Evolutionary conservation across 2,888 invertebrate species (phyloP).

Genomic region (Chrysopilus asiliformis): DNA sequence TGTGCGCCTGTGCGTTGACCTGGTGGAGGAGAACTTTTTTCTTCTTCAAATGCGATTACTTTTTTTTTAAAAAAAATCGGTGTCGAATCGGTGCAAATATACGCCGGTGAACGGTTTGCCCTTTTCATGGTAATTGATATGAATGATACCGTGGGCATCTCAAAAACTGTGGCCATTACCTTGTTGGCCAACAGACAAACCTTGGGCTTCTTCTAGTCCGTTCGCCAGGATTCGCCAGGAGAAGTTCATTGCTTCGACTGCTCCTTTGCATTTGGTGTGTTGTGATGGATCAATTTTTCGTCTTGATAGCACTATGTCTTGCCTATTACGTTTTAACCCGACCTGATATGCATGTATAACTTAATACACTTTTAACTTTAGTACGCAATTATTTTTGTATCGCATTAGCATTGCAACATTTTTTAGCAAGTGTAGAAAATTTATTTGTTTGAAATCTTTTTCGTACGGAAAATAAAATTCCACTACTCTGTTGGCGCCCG

Average conservation of each 20-base stretch:
- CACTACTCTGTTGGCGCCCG: too few species aligned
- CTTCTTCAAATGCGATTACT: too few species aligned
- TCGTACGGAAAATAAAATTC: too few species aligned
- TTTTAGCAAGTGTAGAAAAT: too few species aligned
- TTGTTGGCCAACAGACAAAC: background rate
- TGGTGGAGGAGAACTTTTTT: background rate
- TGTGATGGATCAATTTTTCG: background rate
- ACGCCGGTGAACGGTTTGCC: background rate
- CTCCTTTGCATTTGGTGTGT: background rate
- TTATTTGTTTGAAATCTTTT: too few species aligned
- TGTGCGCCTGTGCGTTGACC: background rate
- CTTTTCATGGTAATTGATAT: background rate
- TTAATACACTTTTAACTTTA: too few species aligned
- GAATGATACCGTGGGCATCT: background rate
- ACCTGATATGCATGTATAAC: too few species aligned
- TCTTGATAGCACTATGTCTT: background rate
- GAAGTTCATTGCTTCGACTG: too few species aligned
- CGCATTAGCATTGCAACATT: too few species aligned
- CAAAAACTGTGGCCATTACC: background rate
- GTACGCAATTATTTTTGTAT: too few species aligned
- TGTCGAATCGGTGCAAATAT: background rate
- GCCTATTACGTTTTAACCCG: too few species aligned
- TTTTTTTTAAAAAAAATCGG: too few species aligned
- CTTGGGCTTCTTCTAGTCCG: background rate
- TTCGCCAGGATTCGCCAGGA: background rate